Evolutionary conservation across 2,888 invertebrate species (phyloP).

Genomic region (Lasioglossum zephyrum): DNA sequence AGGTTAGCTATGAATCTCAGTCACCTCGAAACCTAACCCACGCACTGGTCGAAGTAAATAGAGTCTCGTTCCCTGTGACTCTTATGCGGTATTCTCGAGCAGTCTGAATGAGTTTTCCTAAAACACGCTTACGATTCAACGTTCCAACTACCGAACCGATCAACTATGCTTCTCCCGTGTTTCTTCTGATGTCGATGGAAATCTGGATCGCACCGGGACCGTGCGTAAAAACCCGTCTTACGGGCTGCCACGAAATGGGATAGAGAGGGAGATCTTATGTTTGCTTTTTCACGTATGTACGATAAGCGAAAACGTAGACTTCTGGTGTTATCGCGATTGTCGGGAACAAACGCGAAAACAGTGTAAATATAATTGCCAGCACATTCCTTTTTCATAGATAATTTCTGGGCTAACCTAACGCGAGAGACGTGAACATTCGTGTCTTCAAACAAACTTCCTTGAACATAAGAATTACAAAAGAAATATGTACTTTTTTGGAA

Average conservation of each 20-base stretch:
- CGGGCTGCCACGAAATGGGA: background rate
- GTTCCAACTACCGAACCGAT: background rate
- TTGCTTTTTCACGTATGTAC: background rate
- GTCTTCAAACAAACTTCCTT: background rate
- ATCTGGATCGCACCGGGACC: background rate
- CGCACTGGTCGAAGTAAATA: conserved; percentile 29
- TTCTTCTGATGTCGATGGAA: background rate
- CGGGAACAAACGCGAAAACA: background rate
- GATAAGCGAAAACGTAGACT: background rate
- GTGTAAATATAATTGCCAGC: background rate
- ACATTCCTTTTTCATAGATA: background rate
- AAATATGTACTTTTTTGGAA: background rate
- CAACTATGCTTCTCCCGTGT: background rate
- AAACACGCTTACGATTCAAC: background rate
- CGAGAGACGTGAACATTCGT: background rate
- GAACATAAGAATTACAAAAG: background rate
- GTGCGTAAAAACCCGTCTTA: background rate
- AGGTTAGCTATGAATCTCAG: background rate
- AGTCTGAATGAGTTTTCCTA: background rate
- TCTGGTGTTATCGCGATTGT: background rate
- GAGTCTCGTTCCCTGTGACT: conserved; percentile 18
- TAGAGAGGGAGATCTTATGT: background rate
- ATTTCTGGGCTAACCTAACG: background rate
- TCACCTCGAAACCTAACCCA: background rate
- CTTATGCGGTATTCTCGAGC: conserved; percentile 27